Evolutionary conservation across 2,797 vertebrate genomes (phyloP).

Genomic region (Mormyrus hasselquistii): DNA sequence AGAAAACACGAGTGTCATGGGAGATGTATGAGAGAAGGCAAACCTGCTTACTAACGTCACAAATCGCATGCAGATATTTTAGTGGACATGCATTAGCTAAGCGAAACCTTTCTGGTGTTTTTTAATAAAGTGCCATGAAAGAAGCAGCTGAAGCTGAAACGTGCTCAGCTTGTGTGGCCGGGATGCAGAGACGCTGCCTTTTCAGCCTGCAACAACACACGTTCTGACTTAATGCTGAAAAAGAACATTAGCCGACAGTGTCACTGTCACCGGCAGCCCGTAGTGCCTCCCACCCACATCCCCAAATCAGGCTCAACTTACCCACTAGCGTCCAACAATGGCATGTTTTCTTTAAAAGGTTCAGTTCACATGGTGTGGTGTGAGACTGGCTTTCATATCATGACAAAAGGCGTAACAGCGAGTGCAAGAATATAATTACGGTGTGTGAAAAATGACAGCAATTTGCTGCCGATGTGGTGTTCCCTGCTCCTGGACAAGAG

Average conservation of each 20-base stretch:
- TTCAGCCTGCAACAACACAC: background rate
- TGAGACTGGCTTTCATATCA: background rate
- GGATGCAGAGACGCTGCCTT: background rate
- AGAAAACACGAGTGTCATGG: background rate
- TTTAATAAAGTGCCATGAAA: background rate
- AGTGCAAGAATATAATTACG: background rate
- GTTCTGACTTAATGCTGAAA: background rate
- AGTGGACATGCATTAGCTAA: background rate
- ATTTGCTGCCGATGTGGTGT: background rate
- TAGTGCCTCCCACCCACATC: background rate
- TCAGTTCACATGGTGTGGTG: background rate
- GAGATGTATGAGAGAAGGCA: background rate
- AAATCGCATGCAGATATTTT: background rate
- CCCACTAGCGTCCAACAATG: background rate
- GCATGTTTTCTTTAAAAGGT: background rate
- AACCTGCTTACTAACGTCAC: background rate
- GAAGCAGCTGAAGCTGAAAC: background rate
- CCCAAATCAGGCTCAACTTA: constrained; percentile 1
- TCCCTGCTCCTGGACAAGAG: background rate
- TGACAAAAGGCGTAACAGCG: background rate
- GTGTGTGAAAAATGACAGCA: background rate
- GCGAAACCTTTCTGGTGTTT: background rate
- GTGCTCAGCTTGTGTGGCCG: background rate
- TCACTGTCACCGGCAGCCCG: background rate
- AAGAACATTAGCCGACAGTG: background rate